These are phyloP conservation scores for Leptinotarsa juncta DNA, from an alignment of 2,888 invertebrate genomes.

Conservation along the genomic window DNA sequence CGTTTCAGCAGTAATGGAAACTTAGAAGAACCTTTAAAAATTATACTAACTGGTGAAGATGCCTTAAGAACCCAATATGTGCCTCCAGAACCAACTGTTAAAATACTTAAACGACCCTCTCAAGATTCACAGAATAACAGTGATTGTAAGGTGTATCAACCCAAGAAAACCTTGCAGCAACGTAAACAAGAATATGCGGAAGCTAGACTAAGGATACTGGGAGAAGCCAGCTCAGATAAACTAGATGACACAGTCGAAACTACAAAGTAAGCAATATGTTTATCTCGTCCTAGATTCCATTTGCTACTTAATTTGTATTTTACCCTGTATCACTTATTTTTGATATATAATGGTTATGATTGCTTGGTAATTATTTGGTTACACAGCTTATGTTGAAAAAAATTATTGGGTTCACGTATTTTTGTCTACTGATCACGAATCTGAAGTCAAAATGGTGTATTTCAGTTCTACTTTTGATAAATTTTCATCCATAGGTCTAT, in stretches of 20 bases:
- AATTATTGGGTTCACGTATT: not conserved
- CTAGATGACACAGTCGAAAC: constrained; percentile 72
- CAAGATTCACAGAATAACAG: constrained; percentile 66
- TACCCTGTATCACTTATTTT: not conserved
- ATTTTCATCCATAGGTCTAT: too few relatives aligned
- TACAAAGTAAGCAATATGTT: not conserved
- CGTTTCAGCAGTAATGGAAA: constrained; percentile 63
- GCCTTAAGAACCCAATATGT: constrained; percentile 83
- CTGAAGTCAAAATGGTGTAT: not conserved
- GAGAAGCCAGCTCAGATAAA: constrained; percentile 87
- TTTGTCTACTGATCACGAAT: not conserved
- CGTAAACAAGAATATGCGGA: constrained; percentile 95
- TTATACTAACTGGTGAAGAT: constrained; percentile 82
- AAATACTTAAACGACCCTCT: constrained; percentile 83
- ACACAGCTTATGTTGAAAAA: too few relatives aligned
- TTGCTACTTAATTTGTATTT: not conserved
- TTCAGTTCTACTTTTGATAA: too few relatives aligned
- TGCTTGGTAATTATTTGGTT: too few relatives aligned
- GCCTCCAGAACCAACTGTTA: constrained; percentile 84
- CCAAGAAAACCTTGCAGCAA: constrained; percentile 87
- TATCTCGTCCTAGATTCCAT: not conserved
- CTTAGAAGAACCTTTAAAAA: constrained; percentile 70
- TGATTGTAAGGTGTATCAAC: constrained; percentile 77
- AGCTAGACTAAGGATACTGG: constrained; percentile 89
- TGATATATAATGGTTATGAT: too few relatives aligned